phyloP scores from a whole-genome alignment of 2,113 vertebrate species.

The Apaloderma vittatum region DNA sequence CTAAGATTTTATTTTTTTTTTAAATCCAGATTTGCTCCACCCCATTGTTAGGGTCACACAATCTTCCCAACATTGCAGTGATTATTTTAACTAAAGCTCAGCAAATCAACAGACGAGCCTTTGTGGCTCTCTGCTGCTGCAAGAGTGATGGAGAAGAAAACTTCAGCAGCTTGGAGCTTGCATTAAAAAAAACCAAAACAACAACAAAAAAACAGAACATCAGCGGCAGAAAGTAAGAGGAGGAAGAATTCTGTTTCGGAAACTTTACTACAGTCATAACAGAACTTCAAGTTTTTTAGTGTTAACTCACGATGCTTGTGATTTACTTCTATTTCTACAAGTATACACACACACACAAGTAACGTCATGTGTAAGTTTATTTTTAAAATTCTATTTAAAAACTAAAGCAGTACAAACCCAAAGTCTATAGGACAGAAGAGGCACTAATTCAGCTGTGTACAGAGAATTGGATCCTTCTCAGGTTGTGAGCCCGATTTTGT shows the following conservation, averaged over 20 bases:
- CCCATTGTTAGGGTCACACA: not conserved
- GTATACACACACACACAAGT: conserved; percentile 1
- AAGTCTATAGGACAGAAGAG: not conserved
- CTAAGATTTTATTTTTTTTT: not conserved
- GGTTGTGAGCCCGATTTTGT: not conserved
- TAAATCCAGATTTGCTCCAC: not conserved
- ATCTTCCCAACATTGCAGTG: not conserved
- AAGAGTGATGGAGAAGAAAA: not conserved
- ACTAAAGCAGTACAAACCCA: not conserved
- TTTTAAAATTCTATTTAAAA: conserved; percentile 13
- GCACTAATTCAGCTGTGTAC: not conserved
- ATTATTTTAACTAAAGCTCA: not conserved
- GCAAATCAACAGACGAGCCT: not conserved
- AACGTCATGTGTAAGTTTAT: conserved; percentile 15
- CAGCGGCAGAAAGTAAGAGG: not conserved
- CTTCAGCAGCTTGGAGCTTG: not conserved
- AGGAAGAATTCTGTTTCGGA: not conserved
- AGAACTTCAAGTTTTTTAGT: not conserved
- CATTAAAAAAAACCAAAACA: not conserved
- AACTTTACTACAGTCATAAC: not conserved
- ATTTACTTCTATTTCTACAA: not conserved
- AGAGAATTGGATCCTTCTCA: not conserved
- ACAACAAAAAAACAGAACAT: not conserved
- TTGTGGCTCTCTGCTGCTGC: not conserved
- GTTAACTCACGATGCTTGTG: not conserved